Conservation (phyloP, 2,888 invertebrate genomes). For the Adineta ricciae region DNA sequence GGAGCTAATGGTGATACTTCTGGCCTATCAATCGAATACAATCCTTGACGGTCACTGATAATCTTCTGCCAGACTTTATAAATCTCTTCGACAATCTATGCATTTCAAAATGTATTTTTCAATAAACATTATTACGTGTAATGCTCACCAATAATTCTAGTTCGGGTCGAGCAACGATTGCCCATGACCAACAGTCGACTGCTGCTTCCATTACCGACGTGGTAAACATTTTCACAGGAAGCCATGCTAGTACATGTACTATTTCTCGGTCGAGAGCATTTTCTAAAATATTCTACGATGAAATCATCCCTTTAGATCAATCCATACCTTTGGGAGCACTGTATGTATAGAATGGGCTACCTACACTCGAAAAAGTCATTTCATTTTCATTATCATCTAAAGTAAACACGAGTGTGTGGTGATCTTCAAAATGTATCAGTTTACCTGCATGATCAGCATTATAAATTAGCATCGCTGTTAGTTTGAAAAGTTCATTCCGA, state of each 20-base stretch:
- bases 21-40: constrained; percentile 63
- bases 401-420: too few species aligned
- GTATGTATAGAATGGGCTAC: neutral
- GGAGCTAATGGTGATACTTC: constrained; percentile 75
- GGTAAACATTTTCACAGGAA: constrained; percentile 77
- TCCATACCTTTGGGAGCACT: neutral
- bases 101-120: neutral
- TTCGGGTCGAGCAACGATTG: constrained; percentile 80
- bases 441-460: neutral
- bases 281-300: neutral
- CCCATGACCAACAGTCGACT: constrained; percentile 97
- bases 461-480: constrained; percentile 5
- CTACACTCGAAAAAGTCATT: neutral
- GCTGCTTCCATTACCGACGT: constrained; percentile 77
- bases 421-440: too few species aligned
- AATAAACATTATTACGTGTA: neutral
- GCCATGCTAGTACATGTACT: constrained; percentile 73
- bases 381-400: neutral
- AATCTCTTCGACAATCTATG: constrained; percentile 75
- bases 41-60: constrained; percentile 74
- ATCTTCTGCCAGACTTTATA: constrained; percentile 71
- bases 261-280: constrained; percentile 59
- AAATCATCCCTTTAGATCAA: neutral
- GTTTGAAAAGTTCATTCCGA: constrained; percentile 1
- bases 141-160: constrained; percentile 62